A percentile compares a stretch with the other conserved stretches of the same genome.
Conservation (phyloP, 2,888 invertebrate species). For the Drosophila mayaguana region DNA sequence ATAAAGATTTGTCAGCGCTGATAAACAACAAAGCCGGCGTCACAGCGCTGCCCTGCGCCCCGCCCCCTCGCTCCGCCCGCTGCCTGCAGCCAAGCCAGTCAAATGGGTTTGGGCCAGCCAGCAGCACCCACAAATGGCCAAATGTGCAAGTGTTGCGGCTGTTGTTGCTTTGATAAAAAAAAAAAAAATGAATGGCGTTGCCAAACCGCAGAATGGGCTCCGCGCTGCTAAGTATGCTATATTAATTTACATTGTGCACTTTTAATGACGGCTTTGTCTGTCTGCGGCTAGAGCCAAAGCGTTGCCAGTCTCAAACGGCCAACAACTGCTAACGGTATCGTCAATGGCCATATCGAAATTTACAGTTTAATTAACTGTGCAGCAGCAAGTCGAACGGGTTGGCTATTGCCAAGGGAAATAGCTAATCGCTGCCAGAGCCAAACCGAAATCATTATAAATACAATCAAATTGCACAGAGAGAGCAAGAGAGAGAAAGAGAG, state of each 20-base stretch:
- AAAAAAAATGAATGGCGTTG: conserved; percentile 22
- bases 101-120: neutral
- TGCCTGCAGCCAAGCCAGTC: too few relatives aligned
- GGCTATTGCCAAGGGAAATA: conserved; percentile 6
- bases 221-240: conserved; percentile 76
- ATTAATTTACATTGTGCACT: conserved; percentile 71
- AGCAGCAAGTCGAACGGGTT: conserved; percentile 11
- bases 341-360: conserved; percentile 33
- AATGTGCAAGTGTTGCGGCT: conserved; percentile 68
- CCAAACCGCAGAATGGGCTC: conserved; percentile 61
- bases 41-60: conserved; percentile 31
- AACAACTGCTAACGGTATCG: neutral
- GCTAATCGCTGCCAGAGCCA: conserved; percentile 49
- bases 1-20: conserved; percentile 80
- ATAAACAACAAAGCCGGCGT: conserved; percentile 74
- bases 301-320: neutral
- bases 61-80: neutral
- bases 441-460: conserved; percentile 36
- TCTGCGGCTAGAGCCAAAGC: conserved; percentile 59
- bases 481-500: neutral
- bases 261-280: conserved; percentile 58
- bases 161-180: conserved; percentile 63
- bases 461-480: conserved; percentile 24
- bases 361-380: conserved; percentile 46
- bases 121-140: conserved; percentile 54